A percentile compares a stretch with the other conserved stretches of the same genome.
Evolutionary conservation across 2,797 vertebrate genomes (phyloP).

Genomic region (Pseudochirops cupreus): DNA sequence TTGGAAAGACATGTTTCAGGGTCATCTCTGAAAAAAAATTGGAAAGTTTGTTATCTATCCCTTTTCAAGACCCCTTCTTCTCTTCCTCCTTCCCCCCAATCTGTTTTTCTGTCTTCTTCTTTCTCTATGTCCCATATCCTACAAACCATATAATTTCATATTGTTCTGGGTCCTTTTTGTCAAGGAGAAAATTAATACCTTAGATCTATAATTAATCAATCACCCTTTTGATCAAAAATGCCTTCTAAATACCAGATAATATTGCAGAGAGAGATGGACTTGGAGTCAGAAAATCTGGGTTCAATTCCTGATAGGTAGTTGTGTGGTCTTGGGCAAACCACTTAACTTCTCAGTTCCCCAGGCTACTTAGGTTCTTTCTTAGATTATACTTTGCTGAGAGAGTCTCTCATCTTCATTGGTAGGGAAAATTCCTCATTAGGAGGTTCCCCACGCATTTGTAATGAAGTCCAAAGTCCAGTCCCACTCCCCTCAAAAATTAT

Average conservation of each 20-base stretch:
- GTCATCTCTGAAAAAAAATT: not conserved
- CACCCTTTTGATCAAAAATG: not conserved
- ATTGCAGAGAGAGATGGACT: not conserved
- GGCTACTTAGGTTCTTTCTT: not conserved
- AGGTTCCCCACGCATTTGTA: not conserved
- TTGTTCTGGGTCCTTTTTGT: not conserved
- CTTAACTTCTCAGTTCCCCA: not conserved
- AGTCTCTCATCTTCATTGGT: not conserved
- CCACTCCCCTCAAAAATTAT: not conserved
- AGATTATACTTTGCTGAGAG: not conserved
- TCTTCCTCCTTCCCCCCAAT: fast-evolving
- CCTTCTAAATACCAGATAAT: not conserved
- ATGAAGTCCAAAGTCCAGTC: not conserved
- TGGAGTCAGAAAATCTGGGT: not conserved
- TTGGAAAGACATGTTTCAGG: not conserved
- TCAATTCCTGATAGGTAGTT: not conserved
- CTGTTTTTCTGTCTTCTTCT: not conserved
- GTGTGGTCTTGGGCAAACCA: not conserved
- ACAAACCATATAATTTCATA: not conserved
- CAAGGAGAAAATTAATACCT: not conserved
- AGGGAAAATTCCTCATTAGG: not conserved
- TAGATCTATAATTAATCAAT: not conserved
- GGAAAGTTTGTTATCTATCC: not conserved
- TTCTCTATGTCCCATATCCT: not conserved
- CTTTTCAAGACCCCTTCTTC: not conserved